A percentile compares a stretch with the other conserved stretches of the same genome.
These are phyloP conservation scores for Parambassis ranga DNA, from an alignment of 2,797 vertebrate species.

Conservation along the genomic window DNA sequence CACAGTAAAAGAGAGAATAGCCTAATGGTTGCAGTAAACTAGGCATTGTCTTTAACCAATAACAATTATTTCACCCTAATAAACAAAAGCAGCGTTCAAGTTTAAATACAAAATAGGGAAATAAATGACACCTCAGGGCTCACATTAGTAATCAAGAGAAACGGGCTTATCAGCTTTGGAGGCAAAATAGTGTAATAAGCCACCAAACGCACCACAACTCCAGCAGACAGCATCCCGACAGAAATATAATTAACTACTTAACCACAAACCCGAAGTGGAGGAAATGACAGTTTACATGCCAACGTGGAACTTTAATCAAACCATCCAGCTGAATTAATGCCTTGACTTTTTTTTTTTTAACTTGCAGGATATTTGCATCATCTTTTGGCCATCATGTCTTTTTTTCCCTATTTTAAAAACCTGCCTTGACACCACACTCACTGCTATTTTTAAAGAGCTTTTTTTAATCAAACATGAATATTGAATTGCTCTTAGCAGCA, in stretches of 20 bases:
- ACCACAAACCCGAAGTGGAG: constrained; percentile 2
- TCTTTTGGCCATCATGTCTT: constrained; percentile 15
- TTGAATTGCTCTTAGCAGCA: constrained; percentile 25
- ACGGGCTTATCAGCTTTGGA: constrained; percentile 35
- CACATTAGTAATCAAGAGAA: constrained; percentile 45
- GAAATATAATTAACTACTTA: constrained; percentile 44
- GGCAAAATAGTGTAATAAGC: constrained; percentile 21
- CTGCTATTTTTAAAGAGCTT: constrained; percentile 8
- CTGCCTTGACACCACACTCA: neutral
- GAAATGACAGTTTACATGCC: constrained; percentile 32
- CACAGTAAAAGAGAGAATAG: constrained; percentile 20
- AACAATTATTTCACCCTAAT: constrained; percentile 49
- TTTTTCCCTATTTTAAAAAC: constrained; percentile 3
- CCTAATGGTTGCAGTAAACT: constrained; percentile 39
- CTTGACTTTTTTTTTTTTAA: constrained; percentile 18
- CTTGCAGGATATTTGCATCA: constrained; percentile 48
- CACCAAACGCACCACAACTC: constrained; percentile 12
- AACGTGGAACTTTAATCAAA: constrained; percentile 27
- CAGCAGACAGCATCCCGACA: constrained; percentile 26
- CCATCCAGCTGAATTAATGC: constrained; percentile 8
- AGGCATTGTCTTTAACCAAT: constrained; percentile 51
- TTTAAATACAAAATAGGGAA: constrained; percentile 19
- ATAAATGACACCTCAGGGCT: constrained; percentile 27
- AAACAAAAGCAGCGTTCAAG: constrained; percentile 44
- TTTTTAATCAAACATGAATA: constrained; percentile 49